phyloP scores from a whole-genome alignment of 2,888 invertebrate genomes.

The Euplagia quadripunctaria region DNA sequence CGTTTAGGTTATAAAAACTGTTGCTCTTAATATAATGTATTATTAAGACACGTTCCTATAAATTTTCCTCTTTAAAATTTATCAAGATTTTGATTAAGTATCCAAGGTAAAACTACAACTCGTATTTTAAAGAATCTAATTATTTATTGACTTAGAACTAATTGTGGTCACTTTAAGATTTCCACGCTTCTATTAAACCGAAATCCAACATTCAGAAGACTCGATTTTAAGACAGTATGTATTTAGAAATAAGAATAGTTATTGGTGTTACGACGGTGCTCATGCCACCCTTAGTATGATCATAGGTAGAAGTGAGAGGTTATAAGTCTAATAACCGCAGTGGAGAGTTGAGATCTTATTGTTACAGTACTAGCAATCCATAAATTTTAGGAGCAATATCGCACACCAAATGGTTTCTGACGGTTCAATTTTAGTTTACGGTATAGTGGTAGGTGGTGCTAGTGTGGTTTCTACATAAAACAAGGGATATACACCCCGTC shows the following conservation, averaged over 20 bases:
- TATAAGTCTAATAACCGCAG: neutral
- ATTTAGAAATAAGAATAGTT: no score
- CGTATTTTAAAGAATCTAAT: neutral
- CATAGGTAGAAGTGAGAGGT: neutral
- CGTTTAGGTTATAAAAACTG: conserved; percentile 34
- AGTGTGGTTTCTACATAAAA: no score
- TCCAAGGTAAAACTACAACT: neutral
- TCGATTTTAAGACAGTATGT: no score
- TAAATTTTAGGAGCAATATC: no score
- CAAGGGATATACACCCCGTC: no score
- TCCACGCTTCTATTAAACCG: neutral
- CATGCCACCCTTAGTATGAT: neutral
- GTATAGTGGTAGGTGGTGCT: no score
- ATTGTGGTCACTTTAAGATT: neutral
- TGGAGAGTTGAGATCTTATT: no score
- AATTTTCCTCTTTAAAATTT: conserved; percentile 17
- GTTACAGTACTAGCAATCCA: no score
- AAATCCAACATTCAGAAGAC: neutral
- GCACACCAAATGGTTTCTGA: no score
- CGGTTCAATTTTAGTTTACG: no score
- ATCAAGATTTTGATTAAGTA: neutral
- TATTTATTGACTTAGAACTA: neutral
- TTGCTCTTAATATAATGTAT: conserved; percentile 26
- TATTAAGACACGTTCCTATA: conserved; percentile 28
- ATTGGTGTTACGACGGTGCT: neutral